Base-by-base conservation (phyloP, 2,888 invertebrate species). In the Lasioglossum leucozonium region DNA sequence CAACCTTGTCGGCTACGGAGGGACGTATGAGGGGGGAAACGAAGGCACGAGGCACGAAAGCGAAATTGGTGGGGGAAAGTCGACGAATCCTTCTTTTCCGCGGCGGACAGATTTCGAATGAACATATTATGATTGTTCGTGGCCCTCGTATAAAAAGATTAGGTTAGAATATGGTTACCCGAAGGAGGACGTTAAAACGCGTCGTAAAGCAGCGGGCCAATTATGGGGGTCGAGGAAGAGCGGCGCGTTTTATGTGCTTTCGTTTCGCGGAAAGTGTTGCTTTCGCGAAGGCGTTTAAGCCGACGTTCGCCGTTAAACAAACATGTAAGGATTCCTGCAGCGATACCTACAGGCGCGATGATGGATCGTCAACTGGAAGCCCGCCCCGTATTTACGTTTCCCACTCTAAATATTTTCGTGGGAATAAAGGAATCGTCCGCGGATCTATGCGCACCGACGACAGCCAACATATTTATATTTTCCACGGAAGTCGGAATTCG, bases 301-400 rank as follows among this genome's bases (percentile, higher is more conserved):
- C 84, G 85, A 82, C 85, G 86, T 89, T 89, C 84, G 78, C 72
- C 72, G 84, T 84, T 85, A 83, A 76, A 81, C 87, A 88, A 90
- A 90, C 90, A 87, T 80, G 84, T 84, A 77, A 79, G 75, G 80
- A 62, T 81, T 81, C 72, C 37, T 1, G 44, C 69, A 18, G 74
- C 72, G 80, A 86, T 89, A 75, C 58, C 82, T 87, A 74, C 82
- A 71, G 40, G 69, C 73, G 42, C 77, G 82, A 89, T 87, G 87
- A 89, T 77, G 73, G 81, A 88, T 81, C 65, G 37, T 22, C 67
- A 42, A 30, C 30, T 22, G 51, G 34, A 58, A 40, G 51, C 72
- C 69, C 44, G 34, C 55, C 69, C 44, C n/a, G 76, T 74, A 77
- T 81, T 72, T 75, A 72, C 74, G 16, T n/a, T 71, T 4, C 42